Conservation (phyloP, 92 coral and sea anemone genomes). For the Pocillopora grandis region DNA sequence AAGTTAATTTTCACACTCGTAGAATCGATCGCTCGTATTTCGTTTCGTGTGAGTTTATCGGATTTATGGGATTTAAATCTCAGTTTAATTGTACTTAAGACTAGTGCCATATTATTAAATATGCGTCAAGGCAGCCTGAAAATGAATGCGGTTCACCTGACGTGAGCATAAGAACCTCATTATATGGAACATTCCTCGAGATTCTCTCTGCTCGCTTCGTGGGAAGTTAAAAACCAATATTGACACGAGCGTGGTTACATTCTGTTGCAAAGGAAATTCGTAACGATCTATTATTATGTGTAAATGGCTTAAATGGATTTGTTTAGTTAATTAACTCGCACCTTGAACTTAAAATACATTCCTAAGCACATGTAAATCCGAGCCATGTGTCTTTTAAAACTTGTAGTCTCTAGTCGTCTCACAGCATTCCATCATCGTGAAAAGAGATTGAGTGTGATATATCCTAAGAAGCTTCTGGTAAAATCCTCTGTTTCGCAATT, state of each 20-base stretch:
- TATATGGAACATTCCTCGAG: background rate
- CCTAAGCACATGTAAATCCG: constrained; percentile 13
- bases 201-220: constrained; percentile 3
- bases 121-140: constrained; percentile 13
- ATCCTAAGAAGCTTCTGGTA: background rate
- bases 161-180: constrained; percentile 5
- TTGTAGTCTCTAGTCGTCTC: background rate
- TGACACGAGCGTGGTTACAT: background rate
- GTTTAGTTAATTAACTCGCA: constrained; percentile 8
- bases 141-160: background rate
- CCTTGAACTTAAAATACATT: constrained; percentile 5
- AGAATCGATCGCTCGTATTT: too few relatives aligned
- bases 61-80: constrained; percentile 13
- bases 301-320: constrained; percentile 20
- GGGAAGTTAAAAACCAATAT: background rate
- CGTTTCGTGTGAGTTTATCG: background rate
- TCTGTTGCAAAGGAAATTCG: background rate
- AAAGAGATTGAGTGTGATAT: background rate
- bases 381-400: background rate
- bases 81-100: background rate
- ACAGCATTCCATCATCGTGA: constrained; percentile 1
- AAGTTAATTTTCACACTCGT: background rate
- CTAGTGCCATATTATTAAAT: constrained; percentile 22
- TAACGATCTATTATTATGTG: background rate
- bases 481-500: background rate